phyloP scores from a whole-genome alignment of 2,797 vertebrate genomes.

The Lagocephalus sceleratus region DNA sequence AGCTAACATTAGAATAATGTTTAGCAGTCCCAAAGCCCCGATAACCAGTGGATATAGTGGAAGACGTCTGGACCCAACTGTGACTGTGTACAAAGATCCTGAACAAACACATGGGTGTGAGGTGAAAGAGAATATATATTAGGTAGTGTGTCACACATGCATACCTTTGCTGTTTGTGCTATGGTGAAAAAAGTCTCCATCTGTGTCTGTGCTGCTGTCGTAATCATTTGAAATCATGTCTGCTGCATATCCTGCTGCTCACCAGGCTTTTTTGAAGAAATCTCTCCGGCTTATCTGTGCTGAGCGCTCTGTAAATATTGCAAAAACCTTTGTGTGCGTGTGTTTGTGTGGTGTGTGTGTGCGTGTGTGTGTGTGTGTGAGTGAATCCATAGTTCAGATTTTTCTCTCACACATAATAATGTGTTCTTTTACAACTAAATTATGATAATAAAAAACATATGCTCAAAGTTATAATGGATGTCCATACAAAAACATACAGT shows the following conservation, averaged over 20 bases:
- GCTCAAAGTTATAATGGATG: no score
- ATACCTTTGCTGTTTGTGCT: slow-evolving; percentile 12
- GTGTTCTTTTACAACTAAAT: no score
- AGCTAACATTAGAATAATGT: slow-evolving; percentile 40
- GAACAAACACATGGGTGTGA: slow-evolving; percentile 28
- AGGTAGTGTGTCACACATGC: background rate
- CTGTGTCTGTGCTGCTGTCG: background rate
- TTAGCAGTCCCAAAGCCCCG: slow-evolving; percentile 44
- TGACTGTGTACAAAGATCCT: slow-evolving; percentile 32
- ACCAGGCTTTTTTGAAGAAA: slow-evolving; percentile 5
- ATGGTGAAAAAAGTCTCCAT: background rate
- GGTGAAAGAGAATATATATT: background rate
- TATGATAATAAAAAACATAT: no score
- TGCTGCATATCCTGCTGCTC: slow-evolving; percentile 5
- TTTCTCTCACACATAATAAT: background rate
- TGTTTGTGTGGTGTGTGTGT: background rate
- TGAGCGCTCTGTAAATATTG: slow-evolving; percentile 43
- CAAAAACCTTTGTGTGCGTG: slow-evolving; percentile 9
- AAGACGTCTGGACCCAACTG: slow-evolving; percentile 29
- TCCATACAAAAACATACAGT: no score
- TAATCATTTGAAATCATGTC: slow-evolving; percentile 24
- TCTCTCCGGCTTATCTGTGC: background rate
- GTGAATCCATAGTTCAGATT: background rate
- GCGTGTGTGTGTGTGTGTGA: background rate
- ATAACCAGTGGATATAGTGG: slow-evolving; percentile 27